Evolutionary conservation across 2,113 vertebrate genomes (phyloP), one percentile per base, ranked within the genome.

Genomic region (Pycnonotus jocosus): DNA sequence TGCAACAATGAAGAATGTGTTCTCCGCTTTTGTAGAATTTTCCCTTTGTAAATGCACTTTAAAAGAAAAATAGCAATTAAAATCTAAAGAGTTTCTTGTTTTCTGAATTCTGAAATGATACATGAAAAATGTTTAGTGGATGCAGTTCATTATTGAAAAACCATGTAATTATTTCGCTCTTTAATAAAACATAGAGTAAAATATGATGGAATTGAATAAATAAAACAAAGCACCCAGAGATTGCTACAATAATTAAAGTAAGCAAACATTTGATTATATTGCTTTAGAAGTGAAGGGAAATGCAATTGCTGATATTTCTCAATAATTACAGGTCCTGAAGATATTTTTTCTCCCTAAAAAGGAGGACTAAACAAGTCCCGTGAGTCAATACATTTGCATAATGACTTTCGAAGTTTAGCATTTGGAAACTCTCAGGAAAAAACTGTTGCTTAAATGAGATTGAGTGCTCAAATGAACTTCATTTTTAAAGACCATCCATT

Each of bases 121-220:
- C 5, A 50, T 72, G 80, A 31, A 83, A 81, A 89, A 51, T 20
- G 15, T 78, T 86, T 47, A 77, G 19, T 58, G 57, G 11, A 25
- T 47, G 19, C 30, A 62, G 24, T 73, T 93, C 65, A 19, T 44
- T 60, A 66, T 30, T 90, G 51, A 72, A 86, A 94, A 92, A 22
- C 5, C 24, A 77, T 45, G 33, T 30, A 90, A 77, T 95, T 94
- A 66, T 81, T 88, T 71, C 69, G 30, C 58, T 73, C 42, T 86
- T 93, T 79, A 96, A 92, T 68, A 92, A 91, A 91, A 80, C 28
- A 86, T 79, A 73, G 22, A 64, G 21, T 86, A 48, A 88, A 90
- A 76, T 81, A 72, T 65, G 33, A 10, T 44, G 24, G 10, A 62
- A 73, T 44, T 90, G 42, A 90, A 81, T 84, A 77, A 90, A 90